Evolutionary conservation across 1,140 invertebrate genomes (phyloP), one percentile per base, ranked within the genome.

Genomic region (Bombus soroeensis): DNA sequence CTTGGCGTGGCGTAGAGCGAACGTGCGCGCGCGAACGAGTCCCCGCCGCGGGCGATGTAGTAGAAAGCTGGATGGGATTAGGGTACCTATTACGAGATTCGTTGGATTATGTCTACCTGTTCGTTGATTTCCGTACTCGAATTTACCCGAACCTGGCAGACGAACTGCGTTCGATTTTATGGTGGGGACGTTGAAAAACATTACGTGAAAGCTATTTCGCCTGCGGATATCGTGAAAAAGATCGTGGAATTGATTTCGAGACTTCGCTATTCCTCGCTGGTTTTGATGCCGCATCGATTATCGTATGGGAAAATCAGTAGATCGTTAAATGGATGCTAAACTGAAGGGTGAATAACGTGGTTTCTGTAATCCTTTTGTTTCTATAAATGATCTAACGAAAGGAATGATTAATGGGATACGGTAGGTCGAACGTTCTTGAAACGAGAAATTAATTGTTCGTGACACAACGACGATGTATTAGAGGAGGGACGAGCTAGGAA

Each of bases 41-140:
- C 70, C 15, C 86, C 76, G 89, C 89, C 89, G 71, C 88, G 62
- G 86, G 89, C 89, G 68, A 64, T 86, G 81, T 90, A 90, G 81
- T 90, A 90, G 89, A 90, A 90, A 90, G 89, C 86, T 88, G 75
- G 78, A 87, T 87, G 75, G 83, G 86, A 88, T 90, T 90, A 88
- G 76, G 86, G 86, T 90, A 90, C 83, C 86, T 85, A 81, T 89
- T 88, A 88, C 86, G 86, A 90, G 89, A 90, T 90, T 80, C 83
- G 53, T 39, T 41, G 86, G 80, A 86, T 89, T 85, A 70, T 76
- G 83, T 90, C 82, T 82, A 87, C 88, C 85, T 87, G 88, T 39
- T 77, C 81, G 37, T 72, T 77, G 79, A 90, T 77, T 90, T 90
- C 88, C 82, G 88, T 75, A 72, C 82, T 85, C 81, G 85, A 90